Conservation (phyloP, 2,797 vertebrate genomes). For the Pachyuromys duprasi region DNA sequence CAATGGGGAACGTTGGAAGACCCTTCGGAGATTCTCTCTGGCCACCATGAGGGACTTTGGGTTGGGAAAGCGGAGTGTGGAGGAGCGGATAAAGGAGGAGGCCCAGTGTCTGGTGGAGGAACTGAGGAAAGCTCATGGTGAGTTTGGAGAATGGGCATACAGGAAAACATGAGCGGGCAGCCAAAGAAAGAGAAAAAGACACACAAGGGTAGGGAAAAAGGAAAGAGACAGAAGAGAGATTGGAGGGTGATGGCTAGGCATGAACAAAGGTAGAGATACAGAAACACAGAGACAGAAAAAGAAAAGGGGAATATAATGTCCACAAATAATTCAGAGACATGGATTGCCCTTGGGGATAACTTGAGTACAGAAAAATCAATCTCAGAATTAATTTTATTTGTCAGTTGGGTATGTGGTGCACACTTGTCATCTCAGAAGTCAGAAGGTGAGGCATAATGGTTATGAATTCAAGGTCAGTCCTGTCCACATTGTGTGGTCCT, state of each 20-base stretch:
- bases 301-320: too few relatives aligned
- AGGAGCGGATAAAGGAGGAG: conserved; percentile 58
- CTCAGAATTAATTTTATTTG: neutral
- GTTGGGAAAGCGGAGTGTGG: conserved; percentile 42
- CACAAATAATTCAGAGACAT: neutral
- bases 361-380: neutral
- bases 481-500: neutral
- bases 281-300: neutral
- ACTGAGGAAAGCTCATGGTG: conserved; percentile 65
- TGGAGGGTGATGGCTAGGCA: neutral
- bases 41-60: conserved; percentile 54
- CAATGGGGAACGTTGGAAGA: conserved; percentile 71
- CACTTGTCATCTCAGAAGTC: neutral
- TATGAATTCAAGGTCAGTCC: neutral
- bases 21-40: conserved; percentile 72
- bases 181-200: neutral
- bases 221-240: neutral
- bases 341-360: accelerated
- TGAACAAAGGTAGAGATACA: neutral
- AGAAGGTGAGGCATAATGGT: neutral
- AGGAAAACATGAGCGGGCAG: neutral
- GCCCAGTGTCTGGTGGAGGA: conserved; percentile 63
- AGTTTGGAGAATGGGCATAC: neutral
- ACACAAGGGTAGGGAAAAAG: neutral
- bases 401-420: neutral